phyloP scores from a whole-genome alignment of 1,140 invertebrate genomes.

The Oncopodura yosiiana region DNA sequence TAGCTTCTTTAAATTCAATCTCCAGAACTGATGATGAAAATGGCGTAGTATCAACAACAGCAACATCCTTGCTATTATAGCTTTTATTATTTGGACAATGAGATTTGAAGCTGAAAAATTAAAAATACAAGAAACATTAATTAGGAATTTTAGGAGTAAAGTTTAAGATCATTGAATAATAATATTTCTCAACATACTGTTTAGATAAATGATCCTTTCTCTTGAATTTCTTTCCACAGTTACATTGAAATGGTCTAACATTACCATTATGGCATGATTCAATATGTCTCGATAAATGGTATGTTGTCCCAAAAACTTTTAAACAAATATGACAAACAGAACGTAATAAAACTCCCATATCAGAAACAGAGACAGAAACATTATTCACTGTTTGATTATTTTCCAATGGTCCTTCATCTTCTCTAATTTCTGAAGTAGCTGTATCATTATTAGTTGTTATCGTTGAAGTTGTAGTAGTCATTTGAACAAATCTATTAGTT shows the following conservation, averaged over 20 bases:
- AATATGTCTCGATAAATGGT: conserved; percentile 29
- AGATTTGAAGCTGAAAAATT: too few relatives aligned
- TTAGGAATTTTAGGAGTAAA: too few relatives aligned
- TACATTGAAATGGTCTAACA: conserved; percentile 29
- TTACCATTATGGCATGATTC: conserved; percentile 31
- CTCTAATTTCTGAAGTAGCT: not conserved
- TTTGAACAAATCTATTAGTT: conserved; percentile 24
- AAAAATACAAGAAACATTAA: too few relatives aligned
- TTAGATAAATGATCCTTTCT: conserved; percentile 34
- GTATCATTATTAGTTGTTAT: not conserved
- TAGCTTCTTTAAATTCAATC: too few relatives aligned
- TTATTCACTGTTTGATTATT: not conserved
- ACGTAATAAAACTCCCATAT: conserved; percentile 31
- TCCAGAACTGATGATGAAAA: too few relatives aligned
- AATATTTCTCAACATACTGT: too few relatives aligned
- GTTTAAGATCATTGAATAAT: too few relatives aligned
- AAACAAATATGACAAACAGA: conserved; percentile 33
- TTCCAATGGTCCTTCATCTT: not conserved
- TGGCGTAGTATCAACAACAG: too few relatives aligned
- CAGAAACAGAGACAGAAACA: conserved; percentile 23
- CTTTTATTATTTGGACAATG: conserved; percentile 30
- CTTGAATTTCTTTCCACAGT: conserved; percentile 33
- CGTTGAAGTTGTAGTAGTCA: not conserved
- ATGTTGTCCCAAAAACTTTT: conserved; percentile 34
- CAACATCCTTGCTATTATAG: too few relatives aligned